Conservation (phyloP, 2,797 vertebrate species). For the Sorex maritimensis region DNA sequence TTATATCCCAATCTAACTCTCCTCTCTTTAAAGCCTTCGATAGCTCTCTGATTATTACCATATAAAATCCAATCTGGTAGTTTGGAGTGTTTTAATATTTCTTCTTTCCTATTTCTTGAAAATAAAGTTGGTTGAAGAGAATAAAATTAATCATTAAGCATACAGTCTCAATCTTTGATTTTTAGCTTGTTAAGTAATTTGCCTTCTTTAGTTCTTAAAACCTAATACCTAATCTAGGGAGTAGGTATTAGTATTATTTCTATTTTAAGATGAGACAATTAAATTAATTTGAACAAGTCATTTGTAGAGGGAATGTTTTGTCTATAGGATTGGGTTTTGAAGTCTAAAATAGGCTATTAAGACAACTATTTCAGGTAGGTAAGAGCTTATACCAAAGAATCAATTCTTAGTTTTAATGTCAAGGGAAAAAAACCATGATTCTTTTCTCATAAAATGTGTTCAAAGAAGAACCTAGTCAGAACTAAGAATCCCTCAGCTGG, state of each 20-base stretch:
- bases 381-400: neutral
- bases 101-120: neutral
- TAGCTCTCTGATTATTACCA: neutral
- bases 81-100: neutral
- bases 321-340: neutral
- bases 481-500: neutral
- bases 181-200: constrained; percentile 9
- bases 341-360: neutral
- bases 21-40: neutral
- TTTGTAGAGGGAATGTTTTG: neutral
- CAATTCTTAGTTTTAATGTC: neutral
- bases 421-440: neutral
- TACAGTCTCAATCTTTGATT: neutral
- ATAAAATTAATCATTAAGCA: constrained; percentile 2
- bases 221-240: neutral
- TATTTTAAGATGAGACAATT: neutral
- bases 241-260: neutral
- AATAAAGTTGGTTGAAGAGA: neutral
- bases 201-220: constrained; percentile 45
- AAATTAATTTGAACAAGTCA: constrained; percentile 3
- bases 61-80: constrained; percentile 24
- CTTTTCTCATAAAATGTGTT: neutral
- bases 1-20: constrained; percentile 27
- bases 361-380: neutral
- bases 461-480: constrained; percentile 6